Conservation (phyloP, 2,113 vertebrate species). For the Oxygymnocypris stewartii region DNA sequence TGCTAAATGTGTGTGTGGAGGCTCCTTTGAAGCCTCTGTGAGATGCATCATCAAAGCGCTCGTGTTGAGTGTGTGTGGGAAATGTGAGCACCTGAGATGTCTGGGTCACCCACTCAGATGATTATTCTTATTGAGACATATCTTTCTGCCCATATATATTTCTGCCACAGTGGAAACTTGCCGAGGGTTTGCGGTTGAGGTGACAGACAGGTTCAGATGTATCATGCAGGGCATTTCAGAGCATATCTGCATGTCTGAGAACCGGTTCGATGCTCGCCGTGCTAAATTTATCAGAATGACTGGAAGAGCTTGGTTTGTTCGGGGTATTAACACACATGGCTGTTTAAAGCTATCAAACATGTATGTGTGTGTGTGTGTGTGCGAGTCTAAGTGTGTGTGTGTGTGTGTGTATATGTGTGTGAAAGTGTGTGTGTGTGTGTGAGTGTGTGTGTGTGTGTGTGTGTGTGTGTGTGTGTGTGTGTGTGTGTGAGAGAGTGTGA, state of each 20-base stretch:
- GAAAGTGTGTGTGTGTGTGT: background rate
- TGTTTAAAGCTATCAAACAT: background rate
- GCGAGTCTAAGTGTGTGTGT: background rate
- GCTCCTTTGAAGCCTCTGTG: background rate
- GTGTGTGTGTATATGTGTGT: background rate
- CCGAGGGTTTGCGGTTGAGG: constrained; percentile 68
- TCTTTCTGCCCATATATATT: constrained; percentile 46
- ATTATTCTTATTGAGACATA: constrained; percentile 54
- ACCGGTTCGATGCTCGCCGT: background rate
- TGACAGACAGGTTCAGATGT: constrained; percentile 62
- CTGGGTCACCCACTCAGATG: constrained; percentile 53
- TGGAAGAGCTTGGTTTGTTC: constrained; percentile 12
- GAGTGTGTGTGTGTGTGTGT: too few relatives aligned
- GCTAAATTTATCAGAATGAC: constrained; percentile 28
- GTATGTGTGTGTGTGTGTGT: background rate
- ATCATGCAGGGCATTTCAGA: constrained; percentile 38
- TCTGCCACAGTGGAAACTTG: constrained; percentile 65
- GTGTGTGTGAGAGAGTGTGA: too few relatives aligned
- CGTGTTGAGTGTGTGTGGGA: constrained; percentile 60
- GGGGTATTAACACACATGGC: background rate
- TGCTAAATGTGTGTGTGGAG: background rate
- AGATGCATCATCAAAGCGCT: constrained; percentile 44
- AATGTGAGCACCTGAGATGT: constrained; percentile 61
- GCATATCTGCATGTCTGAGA: constrained; percentile 48
- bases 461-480: background rate